Percentiles rank a stretch among this genome's conserved stretches.
Conservation (phyloP, 2,113 vertebrate species). For the Rhea pennata region DNA sequence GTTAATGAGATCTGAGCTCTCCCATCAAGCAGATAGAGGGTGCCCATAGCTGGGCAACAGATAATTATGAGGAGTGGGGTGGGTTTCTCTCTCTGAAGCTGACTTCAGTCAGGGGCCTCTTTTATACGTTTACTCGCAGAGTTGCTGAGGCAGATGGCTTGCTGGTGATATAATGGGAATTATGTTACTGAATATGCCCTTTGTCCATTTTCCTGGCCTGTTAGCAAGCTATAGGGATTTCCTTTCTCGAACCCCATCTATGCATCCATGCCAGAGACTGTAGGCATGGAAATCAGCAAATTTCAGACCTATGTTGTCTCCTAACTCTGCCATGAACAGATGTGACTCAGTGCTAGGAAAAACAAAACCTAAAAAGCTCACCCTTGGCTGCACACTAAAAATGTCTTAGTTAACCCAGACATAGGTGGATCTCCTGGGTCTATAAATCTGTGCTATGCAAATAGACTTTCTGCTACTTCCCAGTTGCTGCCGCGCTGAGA, state of each 20-base stretch:
- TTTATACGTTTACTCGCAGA: neutral
- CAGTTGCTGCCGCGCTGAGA: neutral
- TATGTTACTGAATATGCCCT: neutral
- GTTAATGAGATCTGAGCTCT: neutral
- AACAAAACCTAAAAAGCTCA: neutral
- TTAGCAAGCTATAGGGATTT: neutral
- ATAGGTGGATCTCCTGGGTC: neutral
- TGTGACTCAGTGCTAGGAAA: neutral
- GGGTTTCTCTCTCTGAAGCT: neutral
- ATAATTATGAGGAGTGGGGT: neutral
- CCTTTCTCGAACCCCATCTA: neutral
- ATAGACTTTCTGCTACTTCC: slow-evolving; percentile 18
- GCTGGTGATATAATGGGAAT: neutral
- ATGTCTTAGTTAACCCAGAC: neutral
- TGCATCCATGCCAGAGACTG: neutral
- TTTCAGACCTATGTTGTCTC: neutral
- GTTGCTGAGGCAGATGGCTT: neutral
- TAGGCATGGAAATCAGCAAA: neutral
- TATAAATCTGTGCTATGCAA: neutral
- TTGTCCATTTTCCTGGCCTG: neutral
- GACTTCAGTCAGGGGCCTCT: neutral
- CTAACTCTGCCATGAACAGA: neutral
- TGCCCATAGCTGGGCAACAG: neutral
- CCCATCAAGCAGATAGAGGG: neutral
- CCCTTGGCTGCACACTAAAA: neutral